A percentile compares a stretch with the other conserved stretches of the same genome.
These are phyloP conservation scores for Strigamia maritima DNA, from an alignment of 2,888 invertebrate species.

Conservation along the genomic window DNA sequence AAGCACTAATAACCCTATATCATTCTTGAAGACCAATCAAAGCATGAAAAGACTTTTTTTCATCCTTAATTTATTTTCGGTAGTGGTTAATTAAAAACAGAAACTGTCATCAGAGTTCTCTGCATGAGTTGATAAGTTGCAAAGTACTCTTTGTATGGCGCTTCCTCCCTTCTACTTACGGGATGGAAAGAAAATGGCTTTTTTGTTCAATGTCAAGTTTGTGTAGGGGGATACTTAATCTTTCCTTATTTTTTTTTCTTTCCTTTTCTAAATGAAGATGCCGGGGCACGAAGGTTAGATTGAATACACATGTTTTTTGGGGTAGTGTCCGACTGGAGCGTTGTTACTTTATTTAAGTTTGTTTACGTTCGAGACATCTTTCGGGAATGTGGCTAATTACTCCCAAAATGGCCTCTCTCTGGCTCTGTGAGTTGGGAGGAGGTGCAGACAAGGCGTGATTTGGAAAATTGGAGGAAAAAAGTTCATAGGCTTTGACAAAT, in stretches of 20 bases:
- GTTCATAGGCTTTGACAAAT: background rate
- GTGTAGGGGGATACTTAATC: conserved; percentile 1
- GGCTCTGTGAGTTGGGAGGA: no score
- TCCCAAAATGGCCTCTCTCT: no score
- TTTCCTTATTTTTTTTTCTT: background rate
- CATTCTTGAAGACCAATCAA: background rate
- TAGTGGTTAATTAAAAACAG: conserved; percentile 7
- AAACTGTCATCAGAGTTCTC: background rate
- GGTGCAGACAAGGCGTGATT: no score
- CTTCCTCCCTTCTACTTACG: background rate
- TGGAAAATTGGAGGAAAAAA: no score
- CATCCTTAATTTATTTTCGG: background rate
- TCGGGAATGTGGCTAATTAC: background rate
- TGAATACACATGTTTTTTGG: conserved; percentile 5
- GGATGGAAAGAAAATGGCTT: background rate
- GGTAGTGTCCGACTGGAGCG: background rate
- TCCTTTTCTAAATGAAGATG: background rate
- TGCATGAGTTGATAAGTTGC: background rate
- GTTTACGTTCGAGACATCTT: background rate
- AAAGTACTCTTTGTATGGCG: conserved; percentile 1
- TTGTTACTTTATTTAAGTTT: background rate
- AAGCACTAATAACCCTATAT: no score
- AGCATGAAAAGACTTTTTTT: background rate
- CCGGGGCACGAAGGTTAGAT: background rate
- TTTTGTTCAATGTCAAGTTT: background rate